Percentiles rank a stretch among this genome's conserved stretches.
phyloP scores from a whole-genome alignment of 2,113 vertebrate genomes.

The Ciconia maguari region DNA sequence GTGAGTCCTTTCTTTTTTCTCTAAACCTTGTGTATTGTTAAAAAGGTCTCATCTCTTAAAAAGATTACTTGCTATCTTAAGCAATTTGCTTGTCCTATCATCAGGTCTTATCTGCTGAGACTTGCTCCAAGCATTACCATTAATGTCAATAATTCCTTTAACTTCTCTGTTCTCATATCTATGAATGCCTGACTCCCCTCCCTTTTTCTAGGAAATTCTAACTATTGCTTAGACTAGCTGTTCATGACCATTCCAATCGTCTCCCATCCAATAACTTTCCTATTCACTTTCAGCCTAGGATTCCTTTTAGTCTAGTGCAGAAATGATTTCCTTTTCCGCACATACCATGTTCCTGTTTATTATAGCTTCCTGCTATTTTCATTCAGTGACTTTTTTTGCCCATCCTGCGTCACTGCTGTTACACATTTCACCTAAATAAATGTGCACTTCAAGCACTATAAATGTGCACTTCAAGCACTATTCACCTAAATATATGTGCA shows the following conservation, averaged over 20 bases:
- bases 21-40: not conserved
- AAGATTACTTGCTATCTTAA: not conserved
- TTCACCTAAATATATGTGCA: not conserved
- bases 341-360: not conserved
- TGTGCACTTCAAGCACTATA: not conserved
- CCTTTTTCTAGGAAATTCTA: not conserved
- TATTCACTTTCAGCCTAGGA: not conserved
- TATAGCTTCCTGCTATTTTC: not conserved
- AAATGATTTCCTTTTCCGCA: not conserved
- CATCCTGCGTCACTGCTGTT: not conserved
- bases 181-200: not conserved
- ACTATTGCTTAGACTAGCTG: not conserved
- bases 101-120: not conserved
- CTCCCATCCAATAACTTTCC: not conserved
- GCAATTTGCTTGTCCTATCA: not conserved
- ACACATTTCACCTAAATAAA: not conserved
- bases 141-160: not conserved
- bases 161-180: not conserved
- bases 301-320: not conserved
- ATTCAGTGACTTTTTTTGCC: not conserved
- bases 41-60: not conserved
- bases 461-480: not conserved
- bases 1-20: not conserved
- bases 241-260: not conserved
- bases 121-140: not conserved